A percentile compares a stretch with the other conserved stretches of the same genome.
Conservation (phyloP, 2,113 vertebrate genomes). For the Hoplias malabaricus region DNA sequence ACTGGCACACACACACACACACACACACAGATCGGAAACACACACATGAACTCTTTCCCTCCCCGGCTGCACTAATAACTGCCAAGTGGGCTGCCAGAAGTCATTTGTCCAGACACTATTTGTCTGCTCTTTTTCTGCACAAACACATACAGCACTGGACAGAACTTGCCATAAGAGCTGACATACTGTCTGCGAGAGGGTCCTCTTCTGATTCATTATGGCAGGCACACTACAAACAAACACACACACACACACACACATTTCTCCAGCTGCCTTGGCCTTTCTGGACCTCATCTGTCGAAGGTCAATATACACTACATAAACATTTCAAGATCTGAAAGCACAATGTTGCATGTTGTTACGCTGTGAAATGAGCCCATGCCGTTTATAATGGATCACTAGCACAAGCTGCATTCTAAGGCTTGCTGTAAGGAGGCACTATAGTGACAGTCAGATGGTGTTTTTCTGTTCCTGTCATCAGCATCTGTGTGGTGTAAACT, state of each 20-base stretch:
- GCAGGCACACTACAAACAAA: constrained; percentile 20
- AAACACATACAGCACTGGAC: constrained; percentile 35
- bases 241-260: not conserved
- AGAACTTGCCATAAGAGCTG: constrained; percentile 29
- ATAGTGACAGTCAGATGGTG: too few relatives aligned
- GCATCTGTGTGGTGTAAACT: too few relatives aligned
- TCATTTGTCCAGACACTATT: constrained; percentile 30
- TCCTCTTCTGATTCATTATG: constrained; percentile 29
- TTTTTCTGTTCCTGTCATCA: too few relatives aligned
- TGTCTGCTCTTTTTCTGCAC: constrained; percentile 4
- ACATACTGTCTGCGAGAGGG: constrained; percentile 32
- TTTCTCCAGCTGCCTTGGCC: not conserved
- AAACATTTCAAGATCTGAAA: too few relatives aligned
- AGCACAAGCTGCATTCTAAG: too few relatives aligned
- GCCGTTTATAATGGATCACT: too few relatives aligned
- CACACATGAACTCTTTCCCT: not conserved
- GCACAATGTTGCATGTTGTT: too few relatives aligned
- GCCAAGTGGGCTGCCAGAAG: constrained; percentile 27
- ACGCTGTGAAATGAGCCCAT: too few relatives aligned
- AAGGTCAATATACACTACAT: too few relatives aligned
- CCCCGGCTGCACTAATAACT: constrained; percentile 18
- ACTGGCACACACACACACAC: not conserved
- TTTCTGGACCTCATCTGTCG: not conserved
- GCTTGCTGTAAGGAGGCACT: too few relatives aligned
- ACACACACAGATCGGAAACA: constrained; percentile 1